phyloP scores from a whole-genome alignment of 2,888 invertebrate genomes.

The Aricia artaxerxes region DNA sequence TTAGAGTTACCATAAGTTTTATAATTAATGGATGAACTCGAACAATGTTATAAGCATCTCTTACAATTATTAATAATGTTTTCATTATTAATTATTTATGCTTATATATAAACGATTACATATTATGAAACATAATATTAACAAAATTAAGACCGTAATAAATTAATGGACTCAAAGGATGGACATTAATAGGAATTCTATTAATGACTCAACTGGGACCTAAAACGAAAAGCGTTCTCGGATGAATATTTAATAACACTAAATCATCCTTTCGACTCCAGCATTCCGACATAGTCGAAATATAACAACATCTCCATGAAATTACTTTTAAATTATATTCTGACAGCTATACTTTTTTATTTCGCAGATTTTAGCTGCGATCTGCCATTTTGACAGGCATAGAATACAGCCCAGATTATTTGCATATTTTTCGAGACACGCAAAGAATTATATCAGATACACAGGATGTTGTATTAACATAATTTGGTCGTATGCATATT shows the following conservation, averaged over 20 bases:
- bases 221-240: constrained; percentile 40
- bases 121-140: constrained; percentile 46
- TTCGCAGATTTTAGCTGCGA: not conserved
- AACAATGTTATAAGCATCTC: not conserved
- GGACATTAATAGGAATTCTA: constrained; percentile 62
- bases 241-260: constrained; percentile 57
- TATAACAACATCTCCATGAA: constrained; percentile 55
- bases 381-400: not conserved
- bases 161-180: constrained; percentile 41
- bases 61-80: not conserved
- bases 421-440: constrained; percentile 50
- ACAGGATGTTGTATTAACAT: constrained; percentile 72
- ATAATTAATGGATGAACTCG: not conserved
- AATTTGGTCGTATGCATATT: constrained; percentile 66
- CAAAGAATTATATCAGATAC: constrained; percentile 56
- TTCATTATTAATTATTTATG: constrained; percentile 9
- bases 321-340: constrained; percentile 21
- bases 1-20: not conserved
- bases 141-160: constrained; percentile 47
- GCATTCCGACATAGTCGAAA: constrained; percentile 49
- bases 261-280: constrained; percentile 57
- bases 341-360: constrained; percentile 10
- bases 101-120: constrained; percentile 20
- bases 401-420: not conserved
- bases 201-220: constrained; percentile 68